Conservation (phyloP, 2,113 vertebrate species). For the Laticauda colubrina region DNA sequence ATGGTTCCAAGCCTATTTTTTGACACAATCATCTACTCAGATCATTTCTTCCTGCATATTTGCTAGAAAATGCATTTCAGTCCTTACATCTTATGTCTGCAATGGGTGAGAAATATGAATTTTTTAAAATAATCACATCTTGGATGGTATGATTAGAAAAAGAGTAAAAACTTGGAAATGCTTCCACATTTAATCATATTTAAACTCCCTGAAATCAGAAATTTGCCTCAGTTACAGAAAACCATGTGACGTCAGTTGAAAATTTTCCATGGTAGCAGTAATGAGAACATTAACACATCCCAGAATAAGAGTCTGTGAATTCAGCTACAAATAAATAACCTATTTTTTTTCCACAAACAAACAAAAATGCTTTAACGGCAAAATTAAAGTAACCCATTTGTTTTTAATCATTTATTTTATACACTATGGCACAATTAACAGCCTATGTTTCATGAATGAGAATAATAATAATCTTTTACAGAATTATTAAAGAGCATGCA, state of each 20-base stretch:
- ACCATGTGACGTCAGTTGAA: background rate
- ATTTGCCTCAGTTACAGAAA: background rate
- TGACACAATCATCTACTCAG: background rate
- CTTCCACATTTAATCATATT: background rate
- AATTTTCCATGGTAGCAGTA: background rate
- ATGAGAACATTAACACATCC: background rate
- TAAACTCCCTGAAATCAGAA: background rate
- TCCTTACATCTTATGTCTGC: background rate
- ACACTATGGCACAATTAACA: background rate
- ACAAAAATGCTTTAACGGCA: background rate
- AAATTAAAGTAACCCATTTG: constrained; percentile 8
- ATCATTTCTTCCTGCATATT: background rate
- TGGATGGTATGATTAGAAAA: background rate
- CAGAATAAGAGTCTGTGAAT: background rate
- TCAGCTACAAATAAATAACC: background rate
- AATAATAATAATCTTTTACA: background rate
- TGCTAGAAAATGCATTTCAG: background rate
- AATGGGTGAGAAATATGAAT: background rate
- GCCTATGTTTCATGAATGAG: background rate
- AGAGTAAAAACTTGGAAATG: background rate
- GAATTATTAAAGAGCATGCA: too few species aligned
- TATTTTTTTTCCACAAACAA: accelerated
- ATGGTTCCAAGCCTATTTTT: background rate
- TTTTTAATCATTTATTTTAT: constrained; percentile 39
- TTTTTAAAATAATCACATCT: background rate